Evolutionary conservation across 1,140 invertebrate genomes (phyloP), one percentile per base, ranked within the genome.

Genomic region (Geopemphigus sp.): DNA sequence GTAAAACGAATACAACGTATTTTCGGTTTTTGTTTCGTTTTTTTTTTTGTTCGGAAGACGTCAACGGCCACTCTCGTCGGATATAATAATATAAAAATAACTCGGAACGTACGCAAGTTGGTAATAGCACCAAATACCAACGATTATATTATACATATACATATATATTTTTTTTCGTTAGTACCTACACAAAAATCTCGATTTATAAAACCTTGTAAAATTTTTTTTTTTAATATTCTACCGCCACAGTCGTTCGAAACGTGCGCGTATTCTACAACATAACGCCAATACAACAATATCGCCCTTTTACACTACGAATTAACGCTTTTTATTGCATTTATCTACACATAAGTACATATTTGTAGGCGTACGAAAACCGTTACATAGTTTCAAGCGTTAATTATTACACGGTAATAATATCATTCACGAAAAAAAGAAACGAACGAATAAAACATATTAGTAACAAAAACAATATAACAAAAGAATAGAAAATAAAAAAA

Each of bases 381-480:
- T 72, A 63, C 54, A 63, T 17, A 14, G 45, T 70, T 70, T 72
- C 19, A 29, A 72, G 50, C 19, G 5, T 12, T 50, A 50, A 8
- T 8, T 50, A 50, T 50, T 68, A 68, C 39, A 29, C 50, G 26
- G n/a, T 54, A 72, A 72, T 54, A 72, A 72, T 29, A 72, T 72
- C 19, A 53, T 68, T 47, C 47, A 68, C 39, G 19, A 24, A 68
- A 68, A 68, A 68, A 54, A 54, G 26, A 53, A 72, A 54, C 24
- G 19, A 66, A 70, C 2, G 50, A 70, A 68, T 24, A 68, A 68
- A 68, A 70, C 66, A 70, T 70, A 39, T 39, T 39, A 39, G n/a
- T 24, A 70, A 70, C 66, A 29, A 70, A 70, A 70, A 70, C 66
- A 70, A 53, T 53, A 53, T 70, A 70, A 70, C 66, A 70, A 26